A percentile compares a stretch with the other conserved stretches of the same genome.
Evolutionary conservation across 2,797 vertebrate species (phyloP).

Genomic region (Enteromius anoplus): DNA sequence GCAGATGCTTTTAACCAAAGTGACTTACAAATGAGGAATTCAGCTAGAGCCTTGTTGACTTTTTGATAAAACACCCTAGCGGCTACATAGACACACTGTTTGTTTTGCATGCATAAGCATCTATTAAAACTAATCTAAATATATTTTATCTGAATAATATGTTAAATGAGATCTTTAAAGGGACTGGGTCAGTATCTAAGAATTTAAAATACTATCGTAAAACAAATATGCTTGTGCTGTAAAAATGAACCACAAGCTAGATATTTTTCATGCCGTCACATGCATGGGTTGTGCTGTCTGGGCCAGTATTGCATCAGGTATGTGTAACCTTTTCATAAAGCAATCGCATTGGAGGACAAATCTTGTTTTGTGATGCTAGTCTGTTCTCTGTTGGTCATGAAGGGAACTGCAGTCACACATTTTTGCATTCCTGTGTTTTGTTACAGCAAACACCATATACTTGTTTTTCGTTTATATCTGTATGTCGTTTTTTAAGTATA

Average conservation of each 20-base stretch:
- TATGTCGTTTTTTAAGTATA: background rate
- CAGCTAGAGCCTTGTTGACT: background rate
- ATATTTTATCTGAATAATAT: background rate
- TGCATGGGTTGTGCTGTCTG: background rate
- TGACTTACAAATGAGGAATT: background rate
- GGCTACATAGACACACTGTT: background rate
- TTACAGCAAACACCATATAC: background rate
- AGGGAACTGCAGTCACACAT: slow-evolving; percentile 38
- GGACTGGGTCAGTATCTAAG: background rate
- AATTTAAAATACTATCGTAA: background rate
- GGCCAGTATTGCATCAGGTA: slow-evolving; percentile 30
- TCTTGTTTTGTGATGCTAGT: slow-evolving; percentile 35
- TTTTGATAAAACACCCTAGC: background rate
- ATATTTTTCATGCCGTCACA: slow-evolving; percentile 6
- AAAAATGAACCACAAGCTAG: background rate
- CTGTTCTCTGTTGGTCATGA: slow-evolving; percentile 52
- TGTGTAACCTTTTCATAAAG: slow-evolving; percentile 24
- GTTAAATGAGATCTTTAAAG: background rate
- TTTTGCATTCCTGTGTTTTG: background rate
- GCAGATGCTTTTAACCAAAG: background rate
- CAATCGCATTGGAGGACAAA: background rate
- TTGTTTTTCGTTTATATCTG: background rate
- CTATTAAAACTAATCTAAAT: too few species aligned
- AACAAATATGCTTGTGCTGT: background rate
- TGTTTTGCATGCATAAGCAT: background rate